Evolutionary conservation across 2,113 vertebrate genomes (phyloP).

Genomic region (Orcinus orca): DNA sequence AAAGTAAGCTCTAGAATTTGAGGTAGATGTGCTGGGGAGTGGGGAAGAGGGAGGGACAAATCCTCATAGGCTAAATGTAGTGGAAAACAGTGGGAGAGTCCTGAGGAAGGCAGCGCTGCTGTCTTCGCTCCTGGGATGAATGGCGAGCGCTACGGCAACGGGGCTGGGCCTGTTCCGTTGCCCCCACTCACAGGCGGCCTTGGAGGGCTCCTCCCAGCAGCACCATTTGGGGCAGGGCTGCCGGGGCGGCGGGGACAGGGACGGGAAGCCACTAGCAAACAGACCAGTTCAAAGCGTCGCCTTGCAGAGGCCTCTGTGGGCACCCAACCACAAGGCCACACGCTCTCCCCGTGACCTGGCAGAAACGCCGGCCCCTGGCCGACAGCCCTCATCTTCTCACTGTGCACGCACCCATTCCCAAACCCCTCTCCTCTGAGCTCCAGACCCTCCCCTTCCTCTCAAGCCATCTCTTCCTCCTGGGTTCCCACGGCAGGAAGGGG

Average conservation of each 20-base stretch:
- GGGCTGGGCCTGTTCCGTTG: background rate
- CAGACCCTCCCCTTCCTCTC: background rate
- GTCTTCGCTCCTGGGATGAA: background rate
- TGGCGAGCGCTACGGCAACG: background rate
- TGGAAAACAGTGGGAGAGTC: slow-evolving; percentile 16
- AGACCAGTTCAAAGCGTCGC: slow-evolving; percentile 35
- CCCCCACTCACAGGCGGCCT: background rate
- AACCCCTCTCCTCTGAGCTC: background rate
- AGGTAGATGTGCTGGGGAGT: background rate
- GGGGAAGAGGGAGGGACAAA: background rate
- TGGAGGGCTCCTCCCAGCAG: slow-evolving; percentile 16
- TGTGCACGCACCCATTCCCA: background rate
- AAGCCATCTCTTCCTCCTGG: background rate
- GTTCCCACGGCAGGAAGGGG: background rate
- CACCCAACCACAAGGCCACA: background rate
- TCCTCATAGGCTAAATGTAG: background rate
- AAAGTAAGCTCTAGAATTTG: slow-evolving; percentile 50
- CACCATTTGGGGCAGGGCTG: background rate
- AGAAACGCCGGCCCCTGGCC: background rate
- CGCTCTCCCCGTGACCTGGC: background rate
- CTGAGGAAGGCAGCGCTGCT: background rate
- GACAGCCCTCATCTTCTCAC: fast-evolving
- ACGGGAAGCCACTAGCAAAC: background rate
- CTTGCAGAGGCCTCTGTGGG: background rate
- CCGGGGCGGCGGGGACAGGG: background rate